Evolutionary conservation across 2,888 invertebrate genomes (phyloP), one percentile per base, ranked within the genome.

Genomic region (Flexamia atlantica): DNA sequence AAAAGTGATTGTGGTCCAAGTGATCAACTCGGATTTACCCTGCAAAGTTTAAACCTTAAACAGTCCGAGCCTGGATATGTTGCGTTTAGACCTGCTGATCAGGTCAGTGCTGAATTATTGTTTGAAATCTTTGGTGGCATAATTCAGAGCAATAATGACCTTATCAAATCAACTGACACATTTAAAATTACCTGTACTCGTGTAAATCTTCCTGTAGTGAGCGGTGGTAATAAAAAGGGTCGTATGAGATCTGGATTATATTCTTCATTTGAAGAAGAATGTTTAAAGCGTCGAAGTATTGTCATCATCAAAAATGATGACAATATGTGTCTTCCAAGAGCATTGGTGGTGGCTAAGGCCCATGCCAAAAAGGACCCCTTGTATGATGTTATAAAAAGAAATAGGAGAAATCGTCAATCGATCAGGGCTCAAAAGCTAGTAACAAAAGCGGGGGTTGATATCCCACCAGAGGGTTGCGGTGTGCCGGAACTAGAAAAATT

Each of bases 301-400:
- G 74, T 86, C 9, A 7, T 53, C 3, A 85, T 86, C 10, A 86
- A 87, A 5, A 87, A 87, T 81, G 85, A 76, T 40, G 86, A 86
- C 53, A 84, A 40, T 17, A 20, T 83, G 2, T 84, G 83, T 28
- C 40, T 84, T 0, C 84, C 84, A 3, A 14, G 84, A 14, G 86
- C 85, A n/a, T 57, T 86, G 14, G 86, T 86, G 0, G 83, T 86
- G 0, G 85, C 5, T 9, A 36, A 7, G 5, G 36, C 36, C 9
- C 36, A 36, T 36, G 36, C 36, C 5, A 36, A 7, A 9, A 36
- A 36, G 36, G 36, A 36, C 9, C 36, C 36, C 9, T 9, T 7
- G 4, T 36, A 36, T 9, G 9, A 36, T 7, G 36, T 9, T 4
- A 36, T 36, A 7, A 36, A 9, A 9, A 4, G 9, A 9, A 9